Percentiles rank a stretch among this genome's conserved stretches.
Evolutionary conservation across 2,113 vertebrate genomes (phyloP).

Genomic region (Elephantulus edwardii): DNA sequence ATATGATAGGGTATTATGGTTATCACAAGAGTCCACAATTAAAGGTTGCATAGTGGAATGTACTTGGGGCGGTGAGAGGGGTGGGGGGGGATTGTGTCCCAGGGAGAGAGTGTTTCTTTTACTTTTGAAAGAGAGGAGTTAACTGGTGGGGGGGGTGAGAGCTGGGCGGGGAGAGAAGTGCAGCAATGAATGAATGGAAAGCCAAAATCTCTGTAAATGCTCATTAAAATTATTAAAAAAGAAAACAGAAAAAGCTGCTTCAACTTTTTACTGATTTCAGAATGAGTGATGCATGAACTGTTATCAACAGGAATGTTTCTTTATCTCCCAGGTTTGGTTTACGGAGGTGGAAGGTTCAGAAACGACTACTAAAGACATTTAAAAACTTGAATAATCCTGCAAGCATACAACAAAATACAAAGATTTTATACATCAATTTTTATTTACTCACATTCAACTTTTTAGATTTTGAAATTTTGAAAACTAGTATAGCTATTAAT

Average conservation of each 20-base stretch:
- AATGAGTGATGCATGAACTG: not conserved
- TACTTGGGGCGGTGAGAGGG: no score
- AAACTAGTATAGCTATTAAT: not conserved
- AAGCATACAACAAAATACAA: not conserved
- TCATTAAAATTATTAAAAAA: no score
- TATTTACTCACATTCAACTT: not conserved
- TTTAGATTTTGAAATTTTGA: not conserved
- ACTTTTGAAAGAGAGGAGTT: no score
- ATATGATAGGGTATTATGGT: no score
- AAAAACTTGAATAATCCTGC: not conserved
- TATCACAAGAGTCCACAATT: no score
- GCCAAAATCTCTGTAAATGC: no score
- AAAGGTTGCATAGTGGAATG: no score
- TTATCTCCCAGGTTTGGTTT: not conserved
- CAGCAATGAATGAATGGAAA: no score
- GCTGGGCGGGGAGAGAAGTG: no score
- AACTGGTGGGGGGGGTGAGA: no score
- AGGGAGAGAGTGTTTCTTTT: no score
- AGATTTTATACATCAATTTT: conserved; percentile 15
- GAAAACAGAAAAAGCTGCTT: not conserved
- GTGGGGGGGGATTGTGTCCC: no score
- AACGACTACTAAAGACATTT: not conserved
- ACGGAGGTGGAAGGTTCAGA: not conserved
- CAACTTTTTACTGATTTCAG: not conserved
- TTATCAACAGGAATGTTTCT: not conserved